Conservation (phyloP, 2,113 vertebrate genomes). For the Numenius arquata region DNA sequence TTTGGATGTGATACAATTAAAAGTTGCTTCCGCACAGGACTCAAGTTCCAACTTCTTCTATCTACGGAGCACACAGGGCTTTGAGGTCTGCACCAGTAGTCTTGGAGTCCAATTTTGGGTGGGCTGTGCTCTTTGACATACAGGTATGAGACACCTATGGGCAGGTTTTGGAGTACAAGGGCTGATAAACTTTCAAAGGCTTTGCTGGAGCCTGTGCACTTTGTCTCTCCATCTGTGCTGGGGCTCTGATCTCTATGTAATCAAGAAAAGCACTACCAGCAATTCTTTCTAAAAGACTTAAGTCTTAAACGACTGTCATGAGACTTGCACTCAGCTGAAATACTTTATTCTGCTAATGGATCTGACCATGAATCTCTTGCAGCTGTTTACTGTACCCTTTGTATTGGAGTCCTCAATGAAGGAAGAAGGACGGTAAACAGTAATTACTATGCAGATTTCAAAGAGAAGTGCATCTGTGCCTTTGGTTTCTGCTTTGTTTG, state of each 20-base stretch:
- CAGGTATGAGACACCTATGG: neutral
- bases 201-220: neutral
- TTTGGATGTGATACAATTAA: neutral
- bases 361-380: constrained; percentile 14
- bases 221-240: neutral
- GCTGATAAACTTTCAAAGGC: constrained; percentile 32
- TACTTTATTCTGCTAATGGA: neutral
- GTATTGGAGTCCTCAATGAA: constrained; percentile 8
- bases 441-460: constrained; percentile 75
- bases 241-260: neutral
- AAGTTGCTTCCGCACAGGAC: neutral
- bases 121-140: neutral
- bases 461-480: constrained; percentile 57
- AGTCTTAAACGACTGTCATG: neutral
- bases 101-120: neutral
- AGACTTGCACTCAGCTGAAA: neutral
- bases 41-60: neutral
- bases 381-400: constrained; percentile 43
- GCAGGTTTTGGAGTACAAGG: neutral
- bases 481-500: constrained; percentile 53
- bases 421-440: constrained; percentile 23
- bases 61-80: neutral
- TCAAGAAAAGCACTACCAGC: neutral
- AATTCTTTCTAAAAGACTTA: neutral
- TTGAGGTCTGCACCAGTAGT: neutral